phyloP scores from a whole-genome alignment of 2,888 invertebrate species.

The Drosophila putrida region DNA sequence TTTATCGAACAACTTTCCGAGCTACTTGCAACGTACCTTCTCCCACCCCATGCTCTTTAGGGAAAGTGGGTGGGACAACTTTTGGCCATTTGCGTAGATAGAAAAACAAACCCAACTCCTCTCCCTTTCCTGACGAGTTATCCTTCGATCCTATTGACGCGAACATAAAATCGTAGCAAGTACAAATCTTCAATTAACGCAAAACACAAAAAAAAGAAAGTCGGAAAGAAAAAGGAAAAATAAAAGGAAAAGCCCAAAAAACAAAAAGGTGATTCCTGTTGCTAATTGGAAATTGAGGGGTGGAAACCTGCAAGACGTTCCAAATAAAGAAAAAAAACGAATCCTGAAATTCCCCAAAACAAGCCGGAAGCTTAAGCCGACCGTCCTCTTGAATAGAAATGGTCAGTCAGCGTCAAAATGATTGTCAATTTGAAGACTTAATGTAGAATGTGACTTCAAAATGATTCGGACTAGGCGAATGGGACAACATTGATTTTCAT shows the following conservation, averaged over 20 bases:
- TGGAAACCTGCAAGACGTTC: constrained; percentile 11
- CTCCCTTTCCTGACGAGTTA: constrained; percentile 24
- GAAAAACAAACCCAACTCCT: constrained; percentile 14
- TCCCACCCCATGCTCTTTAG: background rate
- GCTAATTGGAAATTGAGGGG: constrained; percentile 79
- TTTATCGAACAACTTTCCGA: constrained; percentile 61
- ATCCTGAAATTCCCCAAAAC: constrained; percentile 9
- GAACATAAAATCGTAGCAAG: constrained; percentile 70
- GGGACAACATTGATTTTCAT: constrained; percentile 5
- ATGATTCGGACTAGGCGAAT: constrained; percentile 21
- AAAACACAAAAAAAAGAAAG: constrained; percentile 38
- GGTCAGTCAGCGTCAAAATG: constrained; percentile 53
- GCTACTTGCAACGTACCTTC: constrained; percentile 12
- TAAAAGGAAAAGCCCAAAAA: constrained; percentile 23
- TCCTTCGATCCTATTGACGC: constrained; percentile 51
- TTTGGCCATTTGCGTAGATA: constrained; percentile 25
- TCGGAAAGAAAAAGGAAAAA: constrained; percentile 15
- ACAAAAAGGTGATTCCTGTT: constrained; percentile 76
- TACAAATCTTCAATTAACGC: constrained; percentile 78
- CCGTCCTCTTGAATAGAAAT: constrained; percentile 22
- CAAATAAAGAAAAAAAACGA: constrained; percentile 8
- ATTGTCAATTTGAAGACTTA: constrained; percentile 76
- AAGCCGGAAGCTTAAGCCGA: constrained; percentile 56
- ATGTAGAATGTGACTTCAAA: constrained; percentile 66
- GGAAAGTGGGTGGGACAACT: background rate